Base-by-base conservation (phyloP, 2,113 vertebrate species). In the Cheirogaleus medius region DNA sequence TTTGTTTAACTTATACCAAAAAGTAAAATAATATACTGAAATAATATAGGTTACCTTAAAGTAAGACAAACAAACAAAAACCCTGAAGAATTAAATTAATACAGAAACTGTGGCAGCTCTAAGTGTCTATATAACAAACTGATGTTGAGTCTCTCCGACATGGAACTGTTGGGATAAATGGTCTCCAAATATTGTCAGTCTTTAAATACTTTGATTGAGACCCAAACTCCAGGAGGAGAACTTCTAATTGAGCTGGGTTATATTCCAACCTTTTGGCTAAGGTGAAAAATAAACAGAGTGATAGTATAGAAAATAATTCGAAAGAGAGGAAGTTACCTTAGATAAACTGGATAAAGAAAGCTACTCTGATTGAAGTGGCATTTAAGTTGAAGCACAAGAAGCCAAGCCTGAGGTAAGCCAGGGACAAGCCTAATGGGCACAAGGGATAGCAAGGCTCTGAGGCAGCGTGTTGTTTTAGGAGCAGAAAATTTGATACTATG, bases 11-110 rank as follows among this genome's bases (percentile, higher is more conserved):
- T 84, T 73, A 68, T 32, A 44, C 7, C 18, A 74, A 49, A 60
- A 78, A 85, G 27, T 88, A 54, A 90, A 91, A 78, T 58, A 80
- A 86, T 23, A 60, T 34, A 44, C 74, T 89, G 66, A 74, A 74
- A 92, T 47, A 5, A 74, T 47, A 32, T 54, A 12, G 5, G n/a
- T 20, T 94, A 71, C 68, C 1, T n/a, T 84, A 69, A 84, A 76
- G 18, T 94, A 44, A 71, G 20, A 56, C 47, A 87, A 90, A 90
- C 2, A 80, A 88, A 42, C 25, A 44, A 47, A 76, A 34, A 21
- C 20, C 20, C 49, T 94, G 86, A 81, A n/a, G n/a, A 96, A 54
- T 54, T 80, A 68, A 74, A n/a, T 56, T 76, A 29, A 5, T 52
- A 34, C 14, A 32, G 18, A 23, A 76, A 63, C 8, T 34, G 66